A percentile compares a stretch with the other conserved stretches of the same genome.
Conservation (phyloP, 2,113 vertebrate genomes). For the Hippocampus guttulatus region DNA sequence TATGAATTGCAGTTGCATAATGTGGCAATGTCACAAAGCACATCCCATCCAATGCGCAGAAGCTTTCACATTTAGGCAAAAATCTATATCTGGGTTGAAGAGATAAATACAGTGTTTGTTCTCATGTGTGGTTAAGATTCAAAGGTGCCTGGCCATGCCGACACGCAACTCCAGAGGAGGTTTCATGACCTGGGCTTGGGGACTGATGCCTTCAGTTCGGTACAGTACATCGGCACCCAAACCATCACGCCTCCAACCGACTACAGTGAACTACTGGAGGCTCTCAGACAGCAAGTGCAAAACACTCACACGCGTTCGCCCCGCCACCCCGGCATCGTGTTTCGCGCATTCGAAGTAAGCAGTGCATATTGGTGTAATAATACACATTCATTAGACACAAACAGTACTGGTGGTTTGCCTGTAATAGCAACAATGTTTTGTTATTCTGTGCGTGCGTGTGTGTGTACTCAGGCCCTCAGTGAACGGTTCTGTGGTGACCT, state of each 20-base stretch:
- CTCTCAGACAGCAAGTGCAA: conserved; percentile 65
- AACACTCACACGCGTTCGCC: conserved; percentile 76
- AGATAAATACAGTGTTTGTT: not conserved
- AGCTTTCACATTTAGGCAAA: too few relatives aligned
- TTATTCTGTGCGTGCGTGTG: not conserved
- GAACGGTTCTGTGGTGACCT: conserved; percentile 78
- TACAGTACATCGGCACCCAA: conserved; percentile 78
- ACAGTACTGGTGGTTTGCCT: not conserved
- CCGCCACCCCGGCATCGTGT: conserved; percentile 73
- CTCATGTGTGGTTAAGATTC: conserved; percentile 50
- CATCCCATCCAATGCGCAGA: too few relatives aligned
- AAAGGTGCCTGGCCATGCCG: conserved; percentile 49
- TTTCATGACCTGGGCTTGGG: conserved; percentile 72
- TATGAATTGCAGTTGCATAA: too few relatives aligned
- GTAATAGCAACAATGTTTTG: not conserved
- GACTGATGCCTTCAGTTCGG: conserved; percentile 77
- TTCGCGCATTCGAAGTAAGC: conserved; percentile 72
- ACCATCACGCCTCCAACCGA: conserved; percentile 75
- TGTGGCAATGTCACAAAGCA: too few relatives aligned
- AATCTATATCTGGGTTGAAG: too few relatives aligned
- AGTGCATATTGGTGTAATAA: not conserved
- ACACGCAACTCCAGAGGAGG: conserved; percentile 73
- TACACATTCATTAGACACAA: not conserved
- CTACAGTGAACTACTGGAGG: conserved; percentile 66
- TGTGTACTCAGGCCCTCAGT: conserved; percentile 67